phyloP scores from a whole-genome alignment of 2,113 vertebrate genomes.

The Plotosus lineatus region DNA sequence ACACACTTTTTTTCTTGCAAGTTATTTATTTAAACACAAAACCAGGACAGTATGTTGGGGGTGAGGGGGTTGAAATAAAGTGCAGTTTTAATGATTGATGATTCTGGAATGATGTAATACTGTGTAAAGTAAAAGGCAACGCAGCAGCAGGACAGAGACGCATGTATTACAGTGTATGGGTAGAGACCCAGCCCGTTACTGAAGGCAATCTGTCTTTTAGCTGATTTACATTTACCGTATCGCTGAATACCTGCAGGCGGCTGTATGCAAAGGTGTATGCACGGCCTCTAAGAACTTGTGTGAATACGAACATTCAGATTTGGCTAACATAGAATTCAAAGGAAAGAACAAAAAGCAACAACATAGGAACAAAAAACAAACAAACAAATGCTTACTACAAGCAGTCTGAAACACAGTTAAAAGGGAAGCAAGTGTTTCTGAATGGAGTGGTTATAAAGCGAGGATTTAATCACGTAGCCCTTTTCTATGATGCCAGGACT shows the following conservation, averaged over 20 bases:
- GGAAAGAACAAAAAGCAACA: neutral
- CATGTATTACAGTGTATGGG: neutral
- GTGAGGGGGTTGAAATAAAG: conserved; percentile 41
- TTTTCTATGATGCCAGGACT: conserved; percentile 60
- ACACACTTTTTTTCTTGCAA: neutral
- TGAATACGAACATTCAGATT: neutral
- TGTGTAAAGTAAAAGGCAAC: neutral
- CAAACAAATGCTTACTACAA: neutral
- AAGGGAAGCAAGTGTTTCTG: conserved; percentile 1
- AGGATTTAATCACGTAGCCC: neutral
- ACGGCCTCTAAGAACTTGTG: neutral
- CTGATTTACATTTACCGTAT: neutral
- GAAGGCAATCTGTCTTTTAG: neutral
- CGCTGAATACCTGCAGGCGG: neutral
- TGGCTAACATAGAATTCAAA: neutral
- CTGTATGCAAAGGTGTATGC: neutral
- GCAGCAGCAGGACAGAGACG: conserved; percentile 1
- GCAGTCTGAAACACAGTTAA: neutral
- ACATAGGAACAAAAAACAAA: neutral
- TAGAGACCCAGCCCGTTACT: neutral
- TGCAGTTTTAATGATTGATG: conserved; percentile 43
- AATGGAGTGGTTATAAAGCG: neutral
- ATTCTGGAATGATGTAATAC: neutral
- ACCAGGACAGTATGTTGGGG: neutral
- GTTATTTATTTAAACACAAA: conserved; percentile 16